A percentile compares a stretch with the other conserved stretches of the same genome.
Evolutionary conservation across 2,888 invertebrate genomes (phyloP).

Genomic region (Ormyrus pomaceus): DNA sequence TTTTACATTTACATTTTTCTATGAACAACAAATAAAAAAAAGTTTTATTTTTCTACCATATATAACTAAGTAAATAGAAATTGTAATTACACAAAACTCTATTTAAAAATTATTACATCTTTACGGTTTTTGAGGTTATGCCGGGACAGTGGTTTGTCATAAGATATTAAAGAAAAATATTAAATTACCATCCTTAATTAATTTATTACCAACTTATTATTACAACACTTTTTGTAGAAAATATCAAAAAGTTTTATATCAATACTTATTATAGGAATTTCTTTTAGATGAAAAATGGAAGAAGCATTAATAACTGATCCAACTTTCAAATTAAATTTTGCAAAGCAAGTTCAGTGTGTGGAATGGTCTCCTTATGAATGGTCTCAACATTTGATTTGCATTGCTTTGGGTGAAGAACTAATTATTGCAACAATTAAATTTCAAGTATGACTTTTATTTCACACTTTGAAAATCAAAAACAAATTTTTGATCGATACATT

Average conservation of each 20-base stretch:
- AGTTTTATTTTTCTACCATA: too few relatives aligned
- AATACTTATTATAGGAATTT: neutral
- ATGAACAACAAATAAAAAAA: too few relatives aligned
- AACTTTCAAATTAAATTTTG: conserved; percentile 76
- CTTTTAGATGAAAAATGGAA: conserved; percentile 65
- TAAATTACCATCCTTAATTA: neutral
- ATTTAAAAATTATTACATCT: too few relatives aligned
- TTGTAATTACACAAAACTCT: too few relatives aligned
- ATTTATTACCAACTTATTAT: neutral
- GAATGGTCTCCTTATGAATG: conserved; percentile 82
- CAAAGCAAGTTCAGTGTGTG: conserved; percentile 78
- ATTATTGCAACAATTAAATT: conserved; percentile 78
- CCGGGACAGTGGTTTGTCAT: conserved; percentile 55
- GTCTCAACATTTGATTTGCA: conserved; percentile 81
- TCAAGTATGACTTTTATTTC: conserved; percentile 73
- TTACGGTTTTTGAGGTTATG: conserved; percentile 61
- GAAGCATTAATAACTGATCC: conserved; percentile 71
- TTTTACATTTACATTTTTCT: too few relatives aligned
- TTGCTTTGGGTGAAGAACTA: conserved; percentile 79
- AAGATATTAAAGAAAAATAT: neutral
- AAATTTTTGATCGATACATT: conserved; percentile 22
- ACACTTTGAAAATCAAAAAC: conserved; percentile 8
- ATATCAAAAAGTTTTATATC: neutral
- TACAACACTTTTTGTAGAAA: neutral
- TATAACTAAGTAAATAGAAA: too few relatives aligned